Percentiles rank a stretch among this genome's conserved stretches.
These are phyloP conservation scores for Callocephalon fimbriatum DNA, from an alignment of 2,113 vertebrate genomes.

Conservation along the genomic window DNA sequence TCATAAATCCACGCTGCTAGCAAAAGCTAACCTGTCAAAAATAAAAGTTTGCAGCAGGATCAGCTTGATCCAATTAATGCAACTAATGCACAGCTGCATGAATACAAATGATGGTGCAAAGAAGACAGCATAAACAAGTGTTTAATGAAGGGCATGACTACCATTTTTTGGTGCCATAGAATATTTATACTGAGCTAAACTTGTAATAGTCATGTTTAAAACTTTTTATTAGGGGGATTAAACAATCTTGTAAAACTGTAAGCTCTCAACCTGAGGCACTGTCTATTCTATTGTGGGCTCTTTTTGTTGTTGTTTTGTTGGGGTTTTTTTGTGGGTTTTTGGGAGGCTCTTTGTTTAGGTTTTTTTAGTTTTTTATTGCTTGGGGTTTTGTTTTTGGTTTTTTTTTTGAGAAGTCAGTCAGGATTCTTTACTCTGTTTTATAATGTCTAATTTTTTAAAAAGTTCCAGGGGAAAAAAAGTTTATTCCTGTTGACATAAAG, in stretches of 20 bases:
- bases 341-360: not conserved
- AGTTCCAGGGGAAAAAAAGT: not conserved
- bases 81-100: conserved; percentile 28
- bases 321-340: not conserved
- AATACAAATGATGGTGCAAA: not conserved
- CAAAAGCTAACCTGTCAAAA: conserved; percentile 16
- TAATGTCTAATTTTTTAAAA: not conserved
- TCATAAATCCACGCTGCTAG: not conserved
- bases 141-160: not conserved
- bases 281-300: not conserved
- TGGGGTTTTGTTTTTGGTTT: not conserved
- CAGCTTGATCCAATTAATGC: not conserved
- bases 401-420: not conserved
- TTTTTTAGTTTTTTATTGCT: not conserved
- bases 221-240: not conserved
- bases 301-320: not conserved
- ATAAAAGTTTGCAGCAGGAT: not conserved
- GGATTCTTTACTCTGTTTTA: not conserved
- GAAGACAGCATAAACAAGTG: not conserved
- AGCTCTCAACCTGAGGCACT: not conserved
- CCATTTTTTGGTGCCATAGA: not conserved
- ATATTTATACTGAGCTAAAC: not conserved
- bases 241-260: not conserved
- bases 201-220: not conserved
- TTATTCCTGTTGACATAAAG: not conserved